These are phyloP conservation scores for Alectura lathami DNA, from an alignment of 2,113 vertebrate species.

Conservation along the genomic window DNA sequence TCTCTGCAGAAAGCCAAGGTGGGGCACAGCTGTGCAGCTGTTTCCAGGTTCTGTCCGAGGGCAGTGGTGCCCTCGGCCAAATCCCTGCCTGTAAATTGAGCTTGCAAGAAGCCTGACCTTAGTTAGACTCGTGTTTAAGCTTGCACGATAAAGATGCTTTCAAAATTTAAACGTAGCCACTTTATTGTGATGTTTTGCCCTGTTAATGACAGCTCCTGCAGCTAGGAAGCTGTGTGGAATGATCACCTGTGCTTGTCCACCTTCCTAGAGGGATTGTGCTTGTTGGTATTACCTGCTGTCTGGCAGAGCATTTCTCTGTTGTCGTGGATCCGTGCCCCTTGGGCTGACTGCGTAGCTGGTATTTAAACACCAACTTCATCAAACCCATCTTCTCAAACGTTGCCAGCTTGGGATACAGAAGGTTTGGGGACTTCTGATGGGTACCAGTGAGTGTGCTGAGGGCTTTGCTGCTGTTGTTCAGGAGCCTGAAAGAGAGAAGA, in stretches of 20 bases:
- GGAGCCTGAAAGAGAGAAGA: background rate
- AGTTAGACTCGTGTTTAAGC: no score
- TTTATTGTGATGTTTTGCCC: accelerated
- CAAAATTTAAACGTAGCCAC: accelerated
- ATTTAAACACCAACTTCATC: accelerated
- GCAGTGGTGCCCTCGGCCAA: background rate
- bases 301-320: background rate
- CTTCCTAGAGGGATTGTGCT: background rate
- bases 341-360: accelerated
- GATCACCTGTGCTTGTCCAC: background rate
- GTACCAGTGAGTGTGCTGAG: background rate
- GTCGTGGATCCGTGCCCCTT: background rate
- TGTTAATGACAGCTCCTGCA: accelerated
- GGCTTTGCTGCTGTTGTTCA: background rate
- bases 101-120: background rate
- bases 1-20: background rate
- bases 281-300: accelerated
- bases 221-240: background rate
- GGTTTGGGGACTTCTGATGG: background rate
- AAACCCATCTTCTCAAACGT: accelerated
- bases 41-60: accelerated
- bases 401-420: accelerated
- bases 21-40: background rate
- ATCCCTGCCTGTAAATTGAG: accelerated
- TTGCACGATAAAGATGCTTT: accelerated